Evolutionary conservation across 2,113 vertebrate species (phyloP), one percentile per base, ranked within the genome.

Genomic region (Scophthalmus maximus): DNA sequence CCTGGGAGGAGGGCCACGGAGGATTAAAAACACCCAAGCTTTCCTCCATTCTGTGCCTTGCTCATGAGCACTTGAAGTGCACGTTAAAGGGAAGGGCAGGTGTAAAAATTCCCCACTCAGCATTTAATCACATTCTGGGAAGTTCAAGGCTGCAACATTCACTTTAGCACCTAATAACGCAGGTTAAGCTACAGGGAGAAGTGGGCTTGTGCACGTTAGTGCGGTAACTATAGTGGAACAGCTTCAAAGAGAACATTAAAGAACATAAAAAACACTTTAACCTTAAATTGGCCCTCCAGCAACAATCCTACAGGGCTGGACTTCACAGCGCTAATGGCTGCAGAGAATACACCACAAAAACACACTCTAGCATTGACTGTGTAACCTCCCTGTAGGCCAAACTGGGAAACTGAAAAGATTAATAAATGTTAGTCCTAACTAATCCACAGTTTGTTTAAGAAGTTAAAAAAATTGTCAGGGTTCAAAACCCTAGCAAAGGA

Each of bases 271-370:
- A 58, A 56, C 56, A 56, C 44, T 69, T 71, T 51, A 79, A 76
- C 18, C 26, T 52, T 77, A 67, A 85, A 83, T 32, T 61, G 68
- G 50, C 63, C 83, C 74, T 71, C 3, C 1, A 82, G 88, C 78
- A 85, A 73, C 2, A 5, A 69, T 57, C 63, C 49, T 47, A 78
- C 70, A 38, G 0, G n/a, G 47, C 44, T 49, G 61, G 75, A 68
- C 83, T 70, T 29, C n/a, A 15, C 50, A 67, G 78, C 76, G 68
- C 56, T 78, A 78, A 88, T 56, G 64, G 61, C 83, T 71, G 74
- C 68, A 75, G 76, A 74, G 71, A n/a, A 87, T 61, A 81, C 81
- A 65, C 76, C 58, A 44, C 68, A 67, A 63, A 65, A 76, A 82
- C 67, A 82, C 52, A 66, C 55, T 55, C 6, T 34, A 36, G 80